phyloP scores from a whole-genome alignment of 1,140 invertebrate species.

The Chironomus tepperi region DNA sequence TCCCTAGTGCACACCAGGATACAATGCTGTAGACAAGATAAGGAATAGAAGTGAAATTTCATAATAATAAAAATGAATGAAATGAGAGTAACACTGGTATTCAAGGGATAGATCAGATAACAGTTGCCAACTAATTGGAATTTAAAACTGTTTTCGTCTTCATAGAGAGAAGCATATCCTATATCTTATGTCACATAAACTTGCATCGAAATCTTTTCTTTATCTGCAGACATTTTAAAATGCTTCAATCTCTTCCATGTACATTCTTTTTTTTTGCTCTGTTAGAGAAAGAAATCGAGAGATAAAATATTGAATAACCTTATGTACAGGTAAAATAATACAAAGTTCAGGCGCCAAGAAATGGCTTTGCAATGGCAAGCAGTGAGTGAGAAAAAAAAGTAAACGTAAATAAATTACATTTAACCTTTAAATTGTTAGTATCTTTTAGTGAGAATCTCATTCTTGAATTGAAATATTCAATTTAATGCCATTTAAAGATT shows the following conservation, averaged over 20 bases:
- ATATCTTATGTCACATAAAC: constrained; percentile 2
- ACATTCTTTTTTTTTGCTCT: too few species aligned
- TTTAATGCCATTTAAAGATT: constrained; percentile 14
- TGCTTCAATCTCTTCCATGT: too few species aligned
- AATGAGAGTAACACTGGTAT: constrained; percentile 8
- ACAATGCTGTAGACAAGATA: background rate
- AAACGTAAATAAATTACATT: constrained; percentile 1
- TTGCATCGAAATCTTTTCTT: too few species aligned
- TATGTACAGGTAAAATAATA: background rate
- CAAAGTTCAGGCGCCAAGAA: constrained; percentile 11
- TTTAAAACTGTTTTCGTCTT: background rate
- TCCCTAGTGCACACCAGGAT: too few species aligned
- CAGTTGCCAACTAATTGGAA: background rate
- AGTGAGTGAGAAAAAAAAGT: background rate
- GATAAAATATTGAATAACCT: background rate
- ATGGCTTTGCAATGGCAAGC: background rate
- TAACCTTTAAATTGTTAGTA: constrained; percentile 3
- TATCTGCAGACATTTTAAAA: too few species aligned
- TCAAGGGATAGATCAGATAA: background rate
- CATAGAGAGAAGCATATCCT: background rate
- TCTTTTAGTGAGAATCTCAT: constrained; percentile 4
- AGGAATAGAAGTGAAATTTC: background rate
- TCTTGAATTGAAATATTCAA: background rate
- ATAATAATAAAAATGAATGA: background rate
- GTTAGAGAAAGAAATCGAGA: background rate